Evolutionary conservation across 2,113 vertebrate genomes (phyloP), one percentile per base, ranked within the genome.

Genomic region (Lophius piscatorius): DNA sequence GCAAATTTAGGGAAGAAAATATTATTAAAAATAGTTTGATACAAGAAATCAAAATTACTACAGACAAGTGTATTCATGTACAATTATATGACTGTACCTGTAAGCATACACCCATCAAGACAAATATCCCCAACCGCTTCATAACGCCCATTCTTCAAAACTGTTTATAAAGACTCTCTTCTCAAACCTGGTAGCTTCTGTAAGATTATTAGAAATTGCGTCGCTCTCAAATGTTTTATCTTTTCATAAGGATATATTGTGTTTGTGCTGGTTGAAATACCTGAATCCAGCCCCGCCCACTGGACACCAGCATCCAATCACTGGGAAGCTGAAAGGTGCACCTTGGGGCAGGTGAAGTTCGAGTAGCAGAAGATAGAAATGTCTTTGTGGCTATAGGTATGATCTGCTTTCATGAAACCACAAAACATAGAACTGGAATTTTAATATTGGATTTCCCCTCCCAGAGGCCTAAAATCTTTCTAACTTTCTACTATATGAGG

Each of bases 51-150:
- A 1, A 22, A n/a, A 11, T 9, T n/a, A 13, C 14, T 13, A 6
- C 11, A 35, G 5, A 10, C 11, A 14, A 13, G 7, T 14, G 4
- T 35, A 13, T 13, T 1, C 33, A 42, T 6, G 4, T 13, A n/a
- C n/a, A 24, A 39, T 28, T 16, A 9, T 7, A 47, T 70, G 61
- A 83, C 63, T 60, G 5, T 91, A 92, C 91, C 91, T 91, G 80
- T 70, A 57, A 82, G 59, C 41, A 49, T 9, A 80, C 52, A 61
- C 74, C 58, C 67, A 87, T 40, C n/a, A 87, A 59, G 42, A 68
- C 21, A 59, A 78, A 85, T 64, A 84, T 39, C 40, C 77, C 33
- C 44, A 81, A 16, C 68, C 68, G 62, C 72, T 65, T 90, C 46
- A 82, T 52, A 6, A 9, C 33, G 9, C 14, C 70, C 63, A 78